Evolutionary conservation across 2,113 vertebrate genomes (phyloP), one percentile per base, ranked within the genome.

Genomic region (Falco punctatus): DNA sequence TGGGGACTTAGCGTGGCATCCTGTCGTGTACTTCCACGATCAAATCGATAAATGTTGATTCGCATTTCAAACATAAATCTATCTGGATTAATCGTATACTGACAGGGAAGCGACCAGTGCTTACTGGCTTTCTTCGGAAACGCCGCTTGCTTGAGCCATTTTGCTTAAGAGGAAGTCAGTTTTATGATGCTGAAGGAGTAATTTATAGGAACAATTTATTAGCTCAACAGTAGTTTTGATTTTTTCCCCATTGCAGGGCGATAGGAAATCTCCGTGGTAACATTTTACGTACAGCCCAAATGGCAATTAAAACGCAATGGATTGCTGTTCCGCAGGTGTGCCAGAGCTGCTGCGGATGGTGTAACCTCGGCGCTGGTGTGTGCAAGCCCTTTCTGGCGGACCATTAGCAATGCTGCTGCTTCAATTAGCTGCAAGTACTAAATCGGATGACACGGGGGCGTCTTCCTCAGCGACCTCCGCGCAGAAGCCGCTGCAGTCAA

Each of bases 401-500:
- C 14, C 15, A 0, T 7, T 5, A 3, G 58, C 27, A 52, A 51
- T 11, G 28, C 35, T 9, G 54, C 72, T 11, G 1, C 72, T 27
- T 21, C 51, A 4, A 5, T 3, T 0, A 23, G 75, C 13, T 8
- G 0, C 1, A 73, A 51, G 23, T 3, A 2, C 5, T 15, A 23
- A 46, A n/a, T 4, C 5, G 7, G 21, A 5, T 5, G 30, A 16
- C 35, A 2, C 5, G 38, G 62, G 32, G 9, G 9, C 20, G 32
- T 61, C 49, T 21, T 71, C 66, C 55, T 54, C 3, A 54, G 54
- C 14, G 6, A 26, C n/a, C 4, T n/a, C 17, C 12, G 15, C 16
- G 38, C 51, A 16, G 67, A 42, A 73, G 75, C 16, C 11, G 13
- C 35, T 14, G 67, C 59, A 14, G 35, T 1, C 75, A 81, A 20